Percentiles rank a stretch among this genome's conserved stretches.
phyloP scores from a whole-genome alignment of 2,797 vertebrate genomes.

The Synanceia verrucosa region DNA sequence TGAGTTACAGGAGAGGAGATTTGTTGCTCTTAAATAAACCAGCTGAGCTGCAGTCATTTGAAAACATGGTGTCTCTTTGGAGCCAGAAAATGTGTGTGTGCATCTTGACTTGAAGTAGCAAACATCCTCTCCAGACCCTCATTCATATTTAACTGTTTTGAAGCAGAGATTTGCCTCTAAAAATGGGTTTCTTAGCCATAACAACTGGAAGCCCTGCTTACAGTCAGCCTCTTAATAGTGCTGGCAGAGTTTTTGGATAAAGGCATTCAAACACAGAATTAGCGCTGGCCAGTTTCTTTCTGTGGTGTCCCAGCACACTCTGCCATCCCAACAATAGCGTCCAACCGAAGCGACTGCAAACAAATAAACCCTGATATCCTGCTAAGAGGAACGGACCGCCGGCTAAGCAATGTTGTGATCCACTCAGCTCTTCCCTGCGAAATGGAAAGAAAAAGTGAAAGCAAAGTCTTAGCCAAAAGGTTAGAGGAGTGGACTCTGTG shows the following conservation, averaged over 20 bases:
- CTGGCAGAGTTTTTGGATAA: conserved; percentile 29
- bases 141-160: conserved; percentile 39
- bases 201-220: conserved; percentile 24
- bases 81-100: not conserved
- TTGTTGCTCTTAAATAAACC: not conserved
- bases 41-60: not conserved
- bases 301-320: conserved; percentile 4
- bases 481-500: conserved; percentile 3
- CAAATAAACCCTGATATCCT: conserved; percentile 38
- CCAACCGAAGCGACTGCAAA: conserved; percentile 42
- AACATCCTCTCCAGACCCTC: conserved; percentile 7
- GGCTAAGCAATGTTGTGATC: conserved; percentile 3
- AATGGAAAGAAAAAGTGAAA: not conserved
- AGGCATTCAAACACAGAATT: conserved; percentile 26
- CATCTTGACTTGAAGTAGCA: conserved; percentile 1
- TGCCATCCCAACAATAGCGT: conserved; percentile 9
- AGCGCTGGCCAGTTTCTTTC: conserved; percentile 3
- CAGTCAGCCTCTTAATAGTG: conserved; percentile 16
- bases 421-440: not conserved
- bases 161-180: conserved; percentile 17
- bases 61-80: not conserved
- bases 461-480: not conserved
- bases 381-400: not conserved
- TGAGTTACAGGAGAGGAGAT: not conserved
- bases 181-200: conserved; percentile 18